Evolutionary conservation across 2,113 vertebrate genomes (phyloP).

Genomic region (Glareola pratincola): DNA sequence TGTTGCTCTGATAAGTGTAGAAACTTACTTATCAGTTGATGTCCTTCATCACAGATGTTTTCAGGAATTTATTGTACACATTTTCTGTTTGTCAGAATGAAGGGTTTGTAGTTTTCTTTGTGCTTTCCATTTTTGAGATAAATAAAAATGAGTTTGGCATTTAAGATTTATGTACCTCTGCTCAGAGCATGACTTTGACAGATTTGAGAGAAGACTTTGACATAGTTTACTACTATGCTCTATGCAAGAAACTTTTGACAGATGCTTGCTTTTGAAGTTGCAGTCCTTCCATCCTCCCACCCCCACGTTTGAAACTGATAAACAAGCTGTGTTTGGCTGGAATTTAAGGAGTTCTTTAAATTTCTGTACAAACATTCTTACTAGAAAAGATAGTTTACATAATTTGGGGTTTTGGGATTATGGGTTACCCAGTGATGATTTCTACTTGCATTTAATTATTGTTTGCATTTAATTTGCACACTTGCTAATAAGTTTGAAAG

Average conservation of each 20-base stretch:
- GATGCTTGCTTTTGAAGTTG: neutral
- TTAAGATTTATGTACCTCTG: neutral
- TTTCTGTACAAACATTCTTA: neutral
- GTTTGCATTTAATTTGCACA: neutral
- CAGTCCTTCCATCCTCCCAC: neutral
- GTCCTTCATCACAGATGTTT: neutral
- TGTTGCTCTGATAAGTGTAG: neutral
- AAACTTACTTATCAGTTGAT: neutral
- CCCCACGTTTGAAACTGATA: neutral
- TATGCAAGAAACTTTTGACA: neutral
- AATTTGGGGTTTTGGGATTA: neutral
- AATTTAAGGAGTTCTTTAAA: neutral
- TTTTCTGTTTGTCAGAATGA: neutral
- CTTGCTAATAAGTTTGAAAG: neutral
- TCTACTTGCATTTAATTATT: neutral
- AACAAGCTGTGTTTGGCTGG: neutral
- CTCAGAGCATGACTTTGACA: neutral
- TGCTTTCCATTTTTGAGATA: neutral
- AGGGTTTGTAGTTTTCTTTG: neutral
- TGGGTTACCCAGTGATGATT: neutral
- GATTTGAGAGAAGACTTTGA: constrained; percentile 1
- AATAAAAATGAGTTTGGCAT: neutral
- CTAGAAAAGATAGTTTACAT: neutral
- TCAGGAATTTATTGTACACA: neutral
- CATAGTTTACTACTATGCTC: neutral